A percentile compares a stretch with the other conserved stretches of the same genome.
phyloP scores from a whole-genome alignment of 1,140 invertebrate genomes.

The Micrasema minimum region DNA sequence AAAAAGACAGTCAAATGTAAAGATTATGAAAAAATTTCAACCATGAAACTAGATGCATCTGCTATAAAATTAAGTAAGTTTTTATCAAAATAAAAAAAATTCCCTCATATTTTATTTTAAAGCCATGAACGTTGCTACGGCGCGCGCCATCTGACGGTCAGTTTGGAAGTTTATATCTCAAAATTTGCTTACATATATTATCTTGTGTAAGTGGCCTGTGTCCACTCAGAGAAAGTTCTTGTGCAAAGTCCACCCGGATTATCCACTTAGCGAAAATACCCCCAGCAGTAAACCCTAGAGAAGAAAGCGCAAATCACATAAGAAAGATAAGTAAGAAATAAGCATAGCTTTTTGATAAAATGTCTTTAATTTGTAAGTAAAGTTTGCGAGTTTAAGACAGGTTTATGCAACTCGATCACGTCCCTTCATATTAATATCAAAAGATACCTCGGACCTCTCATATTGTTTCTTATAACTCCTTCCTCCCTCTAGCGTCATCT shows the following conservation, averaged over 20 bases:
- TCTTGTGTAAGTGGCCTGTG: constrained; percentile 38
- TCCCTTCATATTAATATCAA: constrained; percentile 52
- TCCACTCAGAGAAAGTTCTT: constrained; percentile 19
- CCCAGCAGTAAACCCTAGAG: not conserved
- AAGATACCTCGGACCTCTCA: constrained; percentile 47
- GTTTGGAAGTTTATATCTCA: constrained; percentile 48
- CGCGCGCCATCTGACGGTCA: constrained; percentile 50
- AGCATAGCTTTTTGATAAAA: not conserved
- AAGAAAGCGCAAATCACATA: not conserved
- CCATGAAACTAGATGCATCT: too few species aligned
- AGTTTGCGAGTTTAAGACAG: too few species aligned
- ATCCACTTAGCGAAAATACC: not conserved
- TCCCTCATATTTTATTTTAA: constrained; percentile 39
- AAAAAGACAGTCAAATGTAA: too few species aligned
- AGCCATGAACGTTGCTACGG: constrained; percentile 27
- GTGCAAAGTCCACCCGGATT: not conserved
- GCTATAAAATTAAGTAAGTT: too few species aligned
- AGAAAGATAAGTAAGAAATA: too few species aligned
- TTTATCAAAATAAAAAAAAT: too few species aligned
- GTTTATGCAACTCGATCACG: constrained; percentile 49
- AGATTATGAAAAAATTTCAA: too few species aligned
- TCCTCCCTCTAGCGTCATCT: constrained; percentile 37
- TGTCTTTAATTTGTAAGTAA: constrained; percentile 7
- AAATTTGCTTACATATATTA: constrained; percentile 55
- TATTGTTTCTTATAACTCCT: constrained; percentile 52